These are phyloP conservation scores for Fulmarus glacialis DNA, from an alignment of 2,113 vertebrate species.

Conservation along the genomic window DNA sequence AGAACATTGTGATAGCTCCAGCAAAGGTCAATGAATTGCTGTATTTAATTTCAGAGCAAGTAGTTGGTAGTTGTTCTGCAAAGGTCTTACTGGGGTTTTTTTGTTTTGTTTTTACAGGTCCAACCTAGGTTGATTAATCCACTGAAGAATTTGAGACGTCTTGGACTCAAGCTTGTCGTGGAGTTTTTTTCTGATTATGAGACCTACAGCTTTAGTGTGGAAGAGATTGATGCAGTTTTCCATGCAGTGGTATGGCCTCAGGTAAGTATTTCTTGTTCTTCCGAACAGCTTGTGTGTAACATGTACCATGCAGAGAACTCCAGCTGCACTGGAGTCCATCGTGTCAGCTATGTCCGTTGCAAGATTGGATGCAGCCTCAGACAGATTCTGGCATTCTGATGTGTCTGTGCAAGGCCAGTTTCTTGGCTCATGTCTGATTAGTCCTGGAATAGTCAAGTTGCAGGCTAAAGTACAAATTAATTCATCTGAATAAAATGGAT, in stretches of 20 bases:
- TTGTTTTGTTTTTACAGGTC: conserved; percentile 75
- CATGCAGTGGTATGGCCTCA: conserved; percentile 92
- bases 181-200: conserved; percentile 91
- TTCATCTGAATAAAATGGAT: background rate
- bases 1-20: background rate
- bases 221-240: conserved; percentile 91
- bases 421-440: background rate
- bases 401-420: background rate
- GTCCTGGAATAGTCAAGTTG: background rate
- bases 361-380: background rate
- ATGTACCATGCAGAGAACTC: background rate
- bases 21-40: background rate
- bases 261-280: conserved; percentile 71
- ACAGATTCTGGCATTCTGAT: background rate
- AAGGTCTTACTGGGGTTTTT: background rate
- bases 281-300: background rate
- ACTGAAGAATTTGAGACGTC: conserved; percentile 91
- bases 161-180: conserved; percentile 87
- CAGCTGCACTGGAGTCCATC: background rate
- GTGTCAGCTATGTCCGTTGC: fast-evolving
- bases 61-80: background rate
- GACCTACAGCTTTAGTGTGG: conserved; percentile 83
- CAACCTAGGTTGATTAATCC: conserved; percentile 86
- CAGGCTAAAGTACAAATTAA: background rate
- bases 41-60: background rate